phyloP scores from a whole-genome alignment of 2,888 invertebrate species.

The Lycia hirtaria region DNA sequence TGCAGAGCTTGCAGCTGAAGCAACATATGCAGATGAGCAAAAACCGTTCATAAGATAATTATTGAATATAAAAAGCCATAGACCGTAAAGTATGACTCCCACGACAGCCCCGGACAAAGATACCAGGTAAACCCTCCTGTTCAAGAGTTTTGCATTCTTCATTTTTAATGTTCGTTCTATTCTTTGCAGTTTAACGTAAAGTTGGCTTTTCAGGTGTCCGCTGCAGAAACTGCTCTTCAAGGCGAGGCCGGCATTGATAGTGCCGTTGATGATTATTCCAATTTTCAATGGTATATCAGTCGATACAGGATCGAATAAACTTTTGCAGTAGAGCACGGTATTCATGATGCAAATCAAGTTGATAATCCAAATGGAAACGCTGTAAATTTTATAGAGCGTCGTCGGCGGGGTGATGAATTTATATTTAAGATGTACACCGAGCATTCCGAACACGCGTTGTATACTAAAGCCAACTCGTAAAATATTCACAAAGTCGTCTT shows the following conservation, averaged over 20 bases:
- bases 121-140: constrained; percentile 43
- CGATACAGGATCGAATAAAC: constrained; percentile 39
- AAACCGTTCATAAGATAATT: constrained; percentile 42
- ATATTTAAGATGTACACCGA: constrained; percentile 57
- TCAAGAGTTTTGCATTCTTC: constrained; percentile 44
- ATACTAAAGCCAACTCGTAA: constrained; percentile 56
- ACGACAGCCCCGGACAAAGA: constrained; percentile 24
- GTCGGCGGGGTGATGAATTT: constrained; percentile 59
- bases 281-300: constrained; percentile 52
- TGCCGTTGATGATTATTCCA: constrained; percentile 46
- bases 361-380: constrained; percentile 49
- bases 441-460: constrained; percentile 55
- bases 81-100: constrained; percentile 21
- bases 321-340: constrained; percentile 45
- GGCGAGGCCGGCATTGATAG: constrained; percentile 45
- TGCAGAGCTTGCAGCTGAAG: constrained; percentile 41
- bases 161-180: constrained; percentile 58
- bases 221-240: constrained; percentile 48
- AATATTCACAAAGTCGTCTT: constrained; percentile 59
- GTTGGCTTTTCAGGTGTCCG: constrained; percentile 46
- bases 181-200: constrained; percentile 68
- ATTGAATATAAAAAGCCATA: constrained; percentile 45
- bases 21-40: constrained; percentile 45
- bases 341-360: constrained; percentile 43
- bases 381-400: constrained; percentile 50